Evolutionary conservation across 2,888 invertebrate species (phyloP).

Genomic region (Phalangium opilio): DNA sequence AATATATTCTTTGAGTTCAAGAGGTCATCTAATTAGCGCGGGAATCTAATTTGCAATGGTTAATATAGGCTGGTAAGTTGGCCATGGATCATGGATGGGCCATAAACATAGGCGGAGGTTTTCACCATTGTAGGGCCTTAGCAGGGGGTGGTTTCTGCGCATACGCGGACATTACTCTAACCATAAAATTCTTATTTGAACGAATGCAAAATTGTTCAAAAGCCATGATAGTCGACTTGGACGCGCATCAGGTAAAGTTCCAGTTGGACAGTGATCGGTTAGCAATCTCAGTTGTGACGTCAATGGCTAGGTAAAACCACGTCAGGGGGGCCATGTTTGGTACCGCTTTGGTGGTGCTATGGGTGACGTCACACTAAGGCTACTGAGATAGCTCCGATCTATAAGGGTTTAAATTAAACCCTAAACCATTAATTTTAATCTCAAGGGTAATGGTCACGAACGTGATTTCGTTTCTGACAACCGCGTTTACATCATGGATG

Average conservation of each 20-base stretch:
- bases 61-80: conserved; percentile 50
- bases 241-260: conserved; percentile 63
- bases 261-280: too few species aligned
- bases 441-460: conserved; percentile 71
- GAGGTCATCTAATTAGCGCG: background rate
- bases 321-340: too few species aligned
- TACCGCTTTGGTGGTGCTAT: too few species aligned
- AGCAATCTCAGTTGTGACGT: too few species aligned
- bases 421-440: too few species aligned
- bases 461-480: conserved; percentile 54
- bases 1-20: background rate
- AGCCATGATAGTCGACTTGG: conserved; percentile 71
- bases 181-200: conserved; percentile 50
- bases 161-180: conserved; percentile 72
- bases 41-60: background rate
- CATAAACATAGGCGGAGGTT: conserved; percentile 79
- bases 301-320: too few species aligned
- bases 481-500: conserved; percentile 70
- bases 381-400: too few species aligned
- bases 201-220: conserved; percentile 33
- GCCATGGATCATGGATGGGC: conserved; percentile 72
- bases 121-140: conserved; percentile 67
- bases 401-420: too few species aligned
- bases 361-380: too few species aligned
- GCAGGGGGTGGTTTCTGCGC: conserved; percentile 75